A percentile compares a stretch with the other conserved stretches of the same genome.
These are phyloP conservation scores for Carterocephalus palaemon DNA, from an alignment of 2,888 invertebrate species.

Conservation along the genomic window DNA sequence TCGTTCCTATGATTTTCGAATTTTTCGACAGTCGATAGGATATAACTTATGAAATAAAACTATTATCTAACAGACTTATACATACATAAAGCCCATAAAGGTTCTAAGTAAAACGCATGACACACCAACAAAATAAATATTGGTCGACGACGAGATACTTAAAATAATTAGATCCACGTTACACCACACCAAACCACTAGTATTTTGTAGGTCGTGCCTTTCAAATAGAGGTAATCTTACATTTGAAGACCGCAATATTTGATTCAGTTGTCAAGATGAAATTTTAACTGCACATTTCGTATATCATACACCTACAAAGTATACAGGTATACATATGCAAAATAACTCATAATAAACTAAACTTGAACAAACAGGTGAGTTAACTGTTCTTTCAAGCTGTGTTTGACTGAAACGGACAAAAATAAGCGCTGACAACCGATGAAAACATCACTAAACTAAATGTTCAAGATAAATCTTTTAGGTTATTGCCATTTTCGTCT, in stretches of 20 bases:
- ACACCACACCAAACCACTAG: constrained; percentile 16
- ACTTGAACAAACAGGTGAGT: too few species aligned
- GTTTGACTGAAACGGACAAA: too few species aligned
- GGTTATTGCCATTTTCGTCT: constrained; percentile 65
- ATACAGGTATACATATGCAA: too few species aligned
- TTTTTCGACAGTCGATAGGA: too few species aligned
- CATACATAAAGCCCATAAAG: too few species aligned
- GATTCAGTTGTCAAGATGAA: constrained; percentile 7
- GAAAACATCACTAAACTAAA: constrained; percentile 24
- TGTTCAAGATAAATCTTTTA: constrained; percentile 50
- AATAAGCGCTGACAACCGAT: not conserved
- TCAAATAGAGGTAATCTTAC: constrained; percentile 21
- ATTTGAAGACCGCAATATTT: constrained; percentile 23
- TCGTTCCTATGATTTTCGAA: too few species aligned
- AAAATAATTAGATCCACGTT: constrained; percentile 21
- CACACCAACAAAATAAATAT: constrained; percentile 6
- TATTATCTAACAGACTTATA: too few species aligned
- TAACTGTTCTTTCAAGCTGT: too few species aligned
- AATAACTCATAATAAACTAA: too few species aligned
- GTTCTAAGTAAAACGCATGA: too few species aligned
- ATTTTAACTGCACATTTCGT: not conserved
- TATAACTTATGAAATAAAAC: too few species aligned
- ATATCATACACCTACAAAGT: not conserved
- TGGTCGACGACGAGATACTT: constrained; percentile 20
- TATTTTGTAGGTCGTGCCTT: constrained; percentile 20